Conservation (phyloP, 2,888 invertebrate genomes). For the Physocephala rufipes region DNA sequence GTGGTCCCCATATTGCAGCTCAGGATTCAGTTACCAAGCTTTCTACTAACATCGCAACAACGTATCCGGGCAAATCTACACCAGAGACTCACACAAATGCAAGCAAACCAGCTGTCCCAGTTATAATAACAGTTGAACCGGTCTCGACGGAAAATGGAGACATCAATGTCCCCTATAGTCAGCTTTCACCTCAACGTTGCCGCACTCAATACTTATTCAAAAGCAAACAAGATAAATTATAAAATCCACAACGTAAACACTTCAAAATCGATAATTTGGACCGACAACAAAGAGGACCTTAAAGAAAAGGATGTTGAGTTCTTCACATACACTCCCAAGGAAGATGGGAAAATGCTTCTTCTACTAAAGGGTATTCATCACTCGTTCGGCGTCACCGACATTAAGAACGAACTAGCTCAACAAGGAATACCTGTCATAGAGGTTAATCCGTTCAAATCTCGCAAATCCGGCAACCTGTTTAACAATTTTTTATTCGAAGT, state of each 20-base stretch:
- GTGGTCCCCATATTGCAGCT: background rate
- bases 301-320: constrained; percentile 12
- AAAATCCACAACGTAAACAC: background rate
- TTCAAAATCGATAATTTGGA: background rate
- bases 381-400: constrained; percentile 4
- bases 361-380: constrained; percentile 14
- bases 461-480: too few species aligned
- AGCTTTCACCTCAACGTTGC: constrained; percentile 2
- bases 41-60: background rate
- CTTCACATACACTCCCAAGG: constrained; percentile 7
- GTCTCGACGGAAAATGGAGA: too few species aligned
- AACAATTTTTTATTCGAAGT: too few species aligned
- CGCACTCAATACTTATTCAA: background rate
- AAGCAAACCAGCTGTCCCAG: background rate
- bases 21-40: too few species aligned
- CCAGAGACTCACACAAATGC: background rate
- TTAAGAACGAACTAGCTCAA: constrained; percentile 1
- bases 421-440: background rate
- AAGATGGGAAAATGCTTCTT: constrained; percentile 13
- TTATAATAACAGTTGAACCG: constrained; percentile 3
- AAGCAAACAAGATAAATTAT: background rate
- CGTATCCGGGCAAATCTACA: background rate
- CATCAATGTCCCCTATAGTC: background rate
- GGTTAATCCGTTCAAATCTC: background rate
- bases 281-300: background rate